Percentiles rank a stretch among this genome's conserved stretches.
phyloP scores from a whole-genome alignment of 2,888 invertebrate species.

The Orthonychiurus folsomi region DNA sequence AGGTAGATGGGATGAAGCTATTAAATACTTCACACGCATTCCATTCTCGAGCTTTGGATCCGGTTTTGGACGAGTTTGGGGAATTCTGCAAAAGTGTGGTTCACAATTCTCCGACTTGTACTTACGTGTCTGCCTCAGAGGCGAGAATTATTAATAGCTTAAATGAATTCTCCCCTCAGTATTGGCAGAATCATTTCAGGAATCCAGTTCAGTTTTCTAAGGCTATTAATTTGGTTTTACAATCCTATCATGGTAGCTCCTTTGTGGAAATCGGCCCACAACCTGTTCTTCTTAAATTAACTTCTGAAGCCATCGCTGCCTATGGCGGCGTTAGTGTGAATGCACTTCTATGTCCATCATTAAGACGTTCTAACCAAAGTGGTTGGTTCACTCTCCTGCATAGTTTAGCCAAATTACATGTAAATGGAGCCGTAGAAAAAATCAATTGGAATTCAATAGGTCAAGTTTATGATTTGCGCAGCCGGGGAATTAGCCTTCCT shows the following conservation, averaged over 20 bases:
- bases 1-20: conserved; percentile 6
- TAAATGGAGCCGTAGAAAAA: background rate
- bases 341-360: background rate
- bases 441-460: background rate
- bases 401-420: conserved; percentile 8
- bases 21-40: conserved; percentile 18
- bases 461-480: background rate
- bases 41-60: conserved; percentile 20
- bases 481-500: conserved; percentile 14
- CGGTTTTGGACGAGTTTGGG: conserved; percentile 13
- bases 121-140: conserved; percentile 15
- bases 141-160: conserved; percentile 6
- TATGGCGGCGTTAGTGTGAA: too few species aligned
- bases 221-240: conserved; percentile 7
- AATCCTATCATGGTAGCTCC: conserved; percentile 2
- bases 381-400: conserved; percentile 3
- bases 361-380: background rate
- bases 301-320: conserved; percentile 3
- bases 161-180: conserved; percentile 12
- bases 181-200: conserved; percentile 17
- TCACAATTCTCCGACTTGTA: background rate
- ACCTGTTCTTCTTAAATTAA: conserved; percentile 14
- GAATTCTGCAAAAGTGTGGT: background rate
- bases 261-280: conserved; percentile 17
- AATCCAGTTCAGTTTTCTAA: conserved; percentile 16